Percentiles rank a stretch among this genome's conserved stretches.
These are phyloP conservation scores for Hetaerina titia DNA, from an alignment of 2,888 invertebrate species.

Conservation along the genomic window DNA sequence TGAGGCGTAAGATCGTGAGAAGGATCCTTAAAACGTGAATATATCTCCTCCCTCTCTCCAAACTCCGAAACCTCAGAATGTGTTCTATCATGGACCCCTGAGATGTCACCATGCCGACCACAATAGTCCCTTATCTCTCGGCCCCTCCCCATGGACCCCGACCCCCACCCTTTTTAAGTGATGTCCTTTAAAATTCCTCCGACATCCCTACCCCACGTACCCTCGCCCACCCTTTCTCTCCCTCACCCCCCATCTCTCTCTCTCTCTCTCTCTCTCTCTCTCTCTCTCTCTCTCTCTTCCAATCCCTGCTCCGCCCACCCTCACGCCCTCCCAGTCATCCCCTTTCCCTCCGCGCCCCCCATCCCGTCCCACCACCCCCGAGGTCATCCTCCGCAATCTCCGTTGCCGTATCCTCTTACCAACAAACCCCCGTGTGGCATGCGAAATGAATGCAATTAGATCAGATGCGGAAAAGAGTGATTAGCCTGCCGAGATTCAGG, in stretches of 20 bases:
- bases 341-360: background rate
- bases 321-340: background rate
- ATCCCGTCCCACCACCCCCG: background rate
- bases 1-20: background rate
- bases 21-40: slow-evolving; percentile 45
- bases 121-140: slow-evolving; percentile 55
- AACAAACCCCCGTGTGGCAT: slow-evolving; percentile 57
- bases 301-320: background rate
- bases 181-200: slow-evolving; percentile 52
- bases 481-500: slow-evolving; percentile 63
- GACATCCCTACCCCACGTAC: background rate
- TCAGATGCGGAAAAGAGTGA: slow-evolving; percentile 64
- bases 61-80: background rate
- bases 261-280: background rate
- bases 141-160: background rate
- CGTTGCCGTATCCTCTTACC: slow-evolving; percentile 58
- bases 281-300: background rate
- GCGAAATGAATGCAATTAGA: slow-evolving; percentile 64
- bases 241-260: background rate
- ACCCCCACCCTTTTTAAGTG: slow-evolving; percentile 21
- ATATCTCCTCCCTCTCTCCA: slow-evolving; percentile 43
- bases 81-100: background rate
- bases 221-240: background rate
- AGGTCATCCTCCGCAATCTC: slow-evolving; percentile 50
- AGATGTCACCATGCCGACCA: slow-evolving; percentile 59